phyloP scores from a whole-genome alignment of 2,888 invertebrate species.

The Tetanocera ferruginea region DNA sequence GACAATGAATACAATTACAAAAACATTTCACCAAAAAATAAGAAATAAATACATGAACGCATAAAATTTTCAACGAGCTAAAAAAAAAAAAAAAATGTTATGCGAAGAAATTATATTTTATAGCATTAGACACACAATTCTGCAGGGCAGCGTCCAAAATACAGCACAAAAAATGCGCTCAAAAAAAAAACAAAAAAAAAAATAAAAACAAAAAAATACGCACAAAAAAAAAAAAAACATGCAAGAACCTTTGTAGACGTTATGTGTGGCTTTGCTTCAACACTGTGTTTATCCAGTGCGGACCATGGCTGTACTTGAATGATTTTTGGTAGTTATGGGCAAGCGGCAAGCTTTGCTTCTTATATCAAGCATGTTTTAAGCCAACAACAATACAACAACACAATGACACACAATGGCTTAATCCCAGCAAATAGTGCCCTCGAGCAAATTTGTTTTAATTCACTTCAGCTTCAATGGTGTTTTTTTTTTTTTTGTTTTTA shows the following conservation, averaged over 20 bases:
- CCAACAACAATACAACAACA: background rate
- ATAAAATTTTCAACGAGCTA: constrained; percentile 7
- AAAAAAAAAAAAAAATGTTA: background rate
- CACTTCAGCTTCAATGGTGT: background rate
- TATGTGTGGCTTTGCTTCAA: no score
- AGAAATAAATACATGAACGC: background rate
- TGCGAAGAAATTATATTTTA: background rate
- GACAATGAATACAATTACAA: background rate
- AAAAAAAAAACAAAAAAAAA: no score
- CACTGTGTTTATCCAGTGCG: no score
- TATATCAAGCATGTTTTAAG: background rate
- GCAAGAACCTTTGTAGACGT: no score
- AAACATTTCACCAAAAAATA: background rate
- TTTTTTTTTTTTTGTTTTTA: background rate
- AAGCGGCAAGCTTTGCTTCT: background rate
- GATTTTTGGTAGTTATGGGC: no score
- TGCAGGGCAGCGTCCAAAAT: no score
- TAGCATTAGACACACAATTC: no score
- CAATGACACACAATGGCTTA: constrained; percentile 8
- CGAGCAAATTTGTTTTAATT: constrained; percentile 24
- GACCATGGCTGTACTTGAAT: no score
- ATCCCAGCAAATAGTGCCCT: constrained; percentile 7
- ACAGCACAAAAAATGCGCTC: no score
- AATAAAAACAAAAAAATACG: no score
- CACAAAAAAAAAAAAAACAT: no score